Conservation (phyloP, 2,888 invertebrate genomes). For the Dascillus cervinus region DNA sequence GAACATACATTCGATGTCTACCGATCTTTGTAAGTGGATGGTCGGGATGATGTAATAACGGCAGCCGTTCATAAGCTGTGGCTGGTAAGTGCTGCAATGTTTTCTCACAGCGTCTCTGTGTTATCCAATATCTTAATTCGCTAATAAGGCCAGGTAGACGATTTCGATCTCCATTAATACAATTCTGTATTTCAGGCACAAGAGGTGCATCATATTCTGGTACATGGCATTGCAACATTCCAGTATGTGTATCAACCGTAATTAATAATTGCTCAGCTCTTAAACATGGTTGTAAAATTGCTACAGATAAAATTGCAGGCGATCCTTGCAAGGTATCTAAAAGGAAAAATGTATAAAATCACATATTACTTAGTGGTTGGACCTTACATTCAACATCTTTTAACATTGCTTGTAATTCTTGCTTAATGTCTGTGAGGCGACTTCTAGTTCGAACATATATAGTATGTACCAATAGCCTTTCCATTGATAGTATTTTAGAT, state of each 20-base stretch:
- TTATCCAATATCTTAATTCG: slow-evolving; percentile 76
- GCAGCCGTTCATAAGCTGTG: slow-evolving; percentile 75
- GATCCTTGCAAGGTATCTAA: slow-evolving; percentile 81
- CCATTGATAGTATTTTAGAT: slow-evolving; percentile 91
- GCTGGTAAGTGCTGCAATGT: slow-evolving; percentile 91
- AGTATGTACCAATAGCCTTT: slow-evolving; percentile 87
- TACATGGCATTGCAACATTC: slow-evolving; percentile 84
- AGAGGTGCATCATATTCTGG: slow-evolving; percentile 82
- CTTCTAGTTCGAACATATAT: slow-evolving; percentile 88
- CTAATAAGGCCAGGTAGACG: slow-evolving; percentile 60
- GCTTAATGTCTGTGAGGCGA: slow-evolving; percentile 73
- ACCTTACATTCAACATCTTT: slow-evolving; percentile 64
- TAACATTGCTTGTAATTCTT: slow-evolving; percentile 62
- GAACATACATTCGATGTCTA: slow-evolving; percentile 73
- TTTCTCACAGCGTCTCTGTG: slow-evolving; percentile 86
- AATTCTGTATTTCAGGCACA: slow-evolving; percentile 72
- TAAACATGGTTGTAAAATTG: slow-evolving; percentile 81
- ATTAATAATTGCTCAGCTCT: slow-evolving; percentile 87
- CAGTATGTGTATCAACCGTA: slow-evolving; percentile 91
- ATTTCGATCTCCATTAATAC: slow-evolving; percentile 66
- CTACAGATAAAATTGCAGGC: slow-evolving; percentile 86
- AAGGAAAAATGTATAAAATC: slow-evolving; percentile 18
- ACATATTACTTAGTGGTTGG: not conserved
- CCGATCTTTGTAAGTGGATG: slow-evolving; percentile 70
- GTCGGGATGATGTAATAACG: slow-evolving; percentile 72